Percentiles rank a stretch among this genome's conserved stretches.
Conservation (phyloP, 2,888 invertebrate genomes). For the Alcis repandata region DNA sequence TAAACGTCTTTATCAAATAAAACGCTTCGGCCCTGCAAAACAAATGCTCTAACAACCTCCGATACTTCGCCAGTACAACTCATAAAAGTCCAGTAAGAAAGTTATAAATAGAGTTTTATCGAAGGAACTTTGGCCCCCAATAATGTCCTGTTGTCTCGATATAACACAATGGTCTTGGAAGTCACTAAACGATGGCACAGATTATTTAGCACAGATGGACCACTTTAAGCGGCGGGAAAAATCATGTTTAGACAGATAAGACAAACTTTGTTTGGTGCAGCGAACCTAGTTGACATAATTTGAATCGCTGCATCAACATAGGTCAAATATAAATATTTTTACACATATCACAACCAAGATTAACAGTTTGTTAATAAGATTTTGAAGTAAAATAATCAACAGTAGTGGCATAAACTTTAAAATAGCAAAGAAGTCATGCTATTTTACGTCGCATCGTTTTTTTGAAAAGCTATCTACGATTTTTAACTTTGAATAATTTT, state of each 20-base stretch:
- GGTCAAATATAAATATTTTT: too few relatives aligned
- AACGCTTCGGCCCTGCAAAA: slow-evolving; percentile 10
- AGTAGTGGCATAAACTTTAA: too few relatives aligned
- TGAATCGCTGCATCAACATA: too few relatives aligned
- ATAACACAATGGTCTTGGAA: slow-evolving; percentile 33
- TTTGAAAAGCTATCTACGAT: too few relatives aligned
- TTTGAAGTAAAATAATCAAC: too few relatives aligned
- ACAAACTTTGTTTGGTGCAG: too few relatives aligned
- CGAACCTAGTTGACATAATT: too few relatives aligned
- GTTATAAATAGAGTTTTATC: slow-evolving; percentile 37
- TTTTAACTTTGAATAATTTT: too few relatives aligned
- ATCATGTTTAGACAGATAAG: not conserved
- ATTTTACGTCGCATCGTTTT: too few relatives aligned
- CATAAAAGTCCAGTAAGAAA: slow-evolving; percentile 32
- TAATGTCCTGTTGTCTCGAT: slow-evolving; percentile 35
- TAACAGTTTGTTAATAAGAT: too few relatives aligned
- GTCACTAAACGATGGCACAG: slow-evolving; percentile 17
- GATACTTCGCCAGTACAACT: slow-evolving; percentile 28
- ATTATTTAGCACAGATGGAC: not conserved
- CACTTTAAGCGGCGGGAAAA: not conserved
- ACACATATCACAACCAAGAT: too few relatives aligned
- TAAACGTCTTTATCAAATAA: slow-evolving; percentile 12
- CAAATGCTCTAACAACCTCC: slow-evolving; percentile 21
- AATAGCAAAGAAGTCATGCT: too few relatives aligned
- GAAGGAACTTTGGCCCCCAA: slow-evolving; percentile 36